A percentile compares a stretch with the other conserved stretches of the same genome.
Conservation (phyloP, 2,113 vertebrate species). For the Scartelaos histophorus region DNA sequence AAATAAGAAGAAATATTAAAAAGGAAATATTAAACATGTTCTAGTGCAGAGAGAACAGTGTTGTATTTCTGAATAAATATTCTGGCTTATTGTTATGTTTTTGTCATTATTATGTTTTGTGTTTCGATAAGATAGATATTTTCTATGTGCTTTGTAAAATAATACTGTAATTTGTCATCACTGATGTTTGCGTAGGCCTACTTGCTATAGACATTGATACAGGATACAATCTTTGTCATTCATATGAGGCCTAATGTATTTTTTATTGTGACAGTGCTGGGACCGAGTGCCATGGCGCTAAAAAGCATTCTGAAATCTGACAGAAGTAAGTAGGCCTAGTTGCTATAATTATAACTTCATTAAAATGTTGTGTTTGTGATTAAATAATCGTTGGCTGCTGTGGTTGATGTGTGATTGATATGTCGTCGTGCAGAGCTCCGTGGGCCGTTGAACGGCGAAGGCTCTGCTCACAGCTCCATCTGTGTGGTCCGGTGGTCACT, state of each 20-base stretch:
- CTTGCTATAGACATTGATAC: too few species aligned
- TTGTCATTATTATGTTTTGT: too few species aligned
- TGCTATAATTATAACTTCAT: neutral
- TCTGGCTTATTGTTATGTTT: too few species aligned
- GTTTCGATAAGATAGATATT: too few species aligned
- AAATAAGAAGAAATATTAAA: too few species aligned
- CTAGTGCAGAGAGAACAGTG: too few species aligned
- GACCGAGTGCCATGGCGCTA: conserved; percentile 30
- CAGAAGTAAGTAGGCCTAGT: conserved; percentile 8
- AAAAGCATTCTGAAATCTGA: conserved; percentile 69
- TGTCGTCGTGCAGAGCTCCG: conserved; percentile 13
- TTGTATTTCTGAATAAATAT: too few species aligned
- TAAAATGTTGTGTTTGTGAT: neutral
- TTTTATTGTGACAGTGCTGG: neutral
- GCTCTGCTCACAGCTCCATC: conserved; percentile 66
- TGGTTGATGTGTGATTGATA: neutral
- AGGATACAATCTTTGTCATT: neutral
- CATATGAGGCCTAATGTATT: neutral
- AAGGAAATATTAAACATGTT: too few species aligned
- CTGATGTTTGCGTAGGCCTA: too few species aligned
- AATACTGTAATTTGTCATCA: too few species aligned
- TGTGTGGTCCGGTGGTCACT: conserved; percentile 69
- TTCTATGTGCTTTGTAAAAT: too few species aligned
- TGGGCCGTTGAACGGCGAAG: conserved; percentile 25
- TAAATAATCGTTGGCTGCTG: neutral